Percentiles rank a stretch among this genome's conserved stretches.
These are phyloP conservation scores for Calcarius ornatus DNA, from an alignment of 2,113 vertebrate species.

Conservation along the genomic window DNA sequence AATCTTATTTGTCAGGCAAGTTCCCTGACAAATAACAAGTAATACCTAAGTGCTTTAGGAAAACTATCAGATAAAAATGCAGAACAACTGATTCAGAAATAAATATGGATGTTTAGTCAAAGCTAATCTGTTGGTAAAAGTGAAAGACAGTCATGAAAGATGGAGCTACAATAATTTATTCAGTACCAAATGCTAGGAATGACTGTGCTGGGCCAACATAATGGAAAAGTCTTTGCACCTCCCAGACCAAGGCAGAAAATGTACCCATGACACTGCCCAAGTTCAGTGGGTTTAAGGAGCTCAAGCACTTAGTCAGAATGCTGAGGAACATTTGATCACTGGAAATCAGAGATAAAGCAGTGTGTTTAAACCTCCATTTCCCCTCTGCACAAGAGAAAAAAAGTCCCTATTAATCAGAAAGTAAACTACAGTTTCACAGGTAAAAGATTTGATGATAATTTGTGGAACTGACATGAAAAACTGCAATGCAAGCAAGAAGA, in stretches of 20 bases:
- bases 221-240: not conserved
- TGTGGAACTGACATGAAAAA: not conserved
- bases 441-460: not conserved
- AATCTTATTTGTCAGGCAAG: not conserved
- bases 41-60: not conserved
- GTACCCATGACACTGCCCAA: not conserved
- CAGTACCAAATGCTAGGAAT: not conserved
- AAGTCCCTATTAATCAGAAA: not conserved
- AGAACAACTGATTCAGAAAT: not conserved
- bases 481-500: not conserved
- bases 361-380: not conserved
- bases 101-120: not conserved
- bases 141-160: not conserved
- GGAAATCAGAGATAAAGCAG: not conserved
- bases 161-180: not conserved
- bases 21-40: not conserved
- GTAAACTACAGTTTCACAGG: not conserved
- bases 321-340: not conserved
- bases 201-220: not conserved
- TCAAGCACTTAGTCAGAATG: not conserved
- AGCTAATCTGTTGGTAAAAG: not conserved
- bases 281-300: not conserved
- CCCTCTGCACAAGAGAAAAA: not conserved
- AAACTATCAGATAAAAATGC: not conserved
- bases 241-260: not conserved